A percentile compares a stretch with the other conserved stretches of the same genome.
Evolutionary conservation across 2,113 vertebrate species (phyloP).

Genomic region (Empidonax traillii): DNA sequence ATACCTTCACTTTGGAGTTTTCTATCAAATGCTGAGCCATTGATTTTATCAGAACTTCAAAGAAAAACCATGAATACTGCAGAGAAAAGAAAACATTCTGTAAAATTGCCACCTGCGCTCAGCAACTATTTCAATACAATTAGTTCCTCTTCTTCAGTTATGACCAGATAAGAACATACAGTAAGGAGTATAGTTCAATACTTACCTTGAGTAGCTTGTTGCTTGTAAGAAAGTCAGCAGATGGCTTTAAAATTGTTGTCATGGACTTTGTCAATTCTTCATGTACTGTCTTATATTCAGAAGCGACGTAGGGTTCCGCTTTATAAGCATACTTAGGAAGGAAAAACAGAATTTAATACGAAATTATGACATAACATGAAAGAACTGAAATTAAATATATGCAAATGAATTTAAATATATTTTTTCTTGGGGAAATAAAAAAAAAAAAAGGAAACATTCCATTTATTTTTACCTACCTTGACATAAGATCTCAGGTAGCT

Average conservation of each 20-base stretch:
- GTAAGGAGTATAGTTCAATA: neutral
- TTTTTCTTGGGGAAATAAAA: neutral
- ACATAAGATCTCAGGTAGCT: conserved; percentile 95
- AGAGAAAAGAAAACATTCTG: conserved; percentile 48
- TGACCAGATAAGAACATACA: neutral
- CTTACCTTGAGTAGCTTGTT: conserved; percentile 97
- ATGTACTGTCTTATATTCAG: conserved; percentile 86
- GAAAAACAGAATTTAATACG: neutral
- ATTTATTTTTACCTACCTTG: conserved; percentile 80
- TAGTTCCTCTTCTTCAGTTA: neutral
- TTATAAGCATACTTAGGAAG: conserved; percentile 88
- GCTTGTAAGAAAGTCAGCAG: conserved; percentile 96
- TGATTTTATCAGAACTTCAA: conserved; percentile 95
- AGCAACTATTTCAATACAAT: neutral
- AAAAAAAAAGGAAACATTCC: neutral
- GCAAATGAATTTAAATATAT: neutral
- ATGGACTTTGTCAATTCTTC: conserved; percentile 96
- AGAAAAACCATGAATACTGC: conserved; percentile 99
- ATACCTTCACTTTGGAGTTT: conserved; percentile 92
- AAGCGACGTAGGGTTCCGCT: conserved; percentile 85
- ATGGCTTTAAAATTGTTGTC: conserved; percentile 96
- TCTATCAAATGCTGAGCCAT: conserved; percentile 97
- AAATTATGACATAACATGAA: neutral
- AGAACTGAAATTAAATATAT: neutral
- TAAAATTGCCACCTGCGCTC: neutral